phyloP scores from a whole-genome alignment of 2,888 invertebrate genomes.

The Drosophila koepferae region DNA sequence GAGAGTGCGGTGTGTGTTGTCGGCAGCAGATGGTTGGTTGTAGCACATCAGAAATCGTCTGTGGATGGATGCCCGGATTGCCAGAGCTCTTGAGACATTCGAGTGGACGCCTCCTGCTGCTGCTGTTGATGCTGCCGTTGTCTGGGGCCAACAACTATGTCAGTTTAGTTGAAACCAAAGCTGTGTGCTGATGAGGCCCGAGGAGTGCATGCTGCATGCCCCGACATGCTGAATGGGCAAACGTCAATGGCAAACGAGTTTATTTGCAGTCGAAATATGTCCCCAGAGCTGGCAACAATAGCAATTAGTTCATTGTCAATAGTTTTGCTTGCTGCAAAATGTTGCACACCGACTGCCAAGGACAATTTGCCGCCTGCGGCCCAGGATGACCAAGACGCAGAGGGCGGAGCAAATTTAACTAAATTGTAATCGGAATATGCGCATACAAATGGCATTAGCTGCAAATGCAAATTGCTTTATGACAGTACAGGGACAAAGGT shows the following conservation, averaged over 20 bases:
- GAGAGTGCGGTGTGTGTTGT: conserved; percentile 70
- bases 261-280: conserved; percentile 81
- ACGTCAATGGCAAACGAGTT: conserved; percentile 65
- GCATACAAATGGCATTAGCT: conserved; percentile 81
- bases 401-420: conserved; percentile 69
- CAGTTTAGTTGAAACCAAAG: conserved; percentile 60
- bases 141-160: conserved; percentile 31
- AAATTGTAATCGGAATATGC: conserved; percentile 80
- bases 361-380: conserved; percentile 48
- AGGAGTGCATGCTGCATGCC: conserved; percentile 8
- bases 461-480: conserved; percentile 80
- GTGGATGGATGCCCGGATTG: conserved; percentile 37
- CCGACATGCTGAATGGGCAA: conserved; percentile 37
- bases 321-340: conserved; percentile 78
- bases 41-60: conserved; percentile 45
- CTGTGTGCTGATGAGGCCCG: conserved; percentile 54
- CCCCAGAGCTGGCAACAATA: conserved; percentile 77
- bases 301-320: conserved; percentile 81
- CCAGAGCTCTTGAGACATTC: conserved; percentile 75
- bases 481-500: conserved; percentile 49
- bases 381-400: neutral
- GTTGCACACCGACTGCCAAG: conserved; percentile 56
- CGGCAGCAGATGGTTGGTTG: conserved; percentile 36
- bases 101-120: conserved; percentile 59
- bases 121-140: conserved; percentile 13